Evolutionary conservation across 37 sponge, comb jelly and placozoan genomes (phyloP).

Genomic region (Dysidea cf. avara): DNA sequence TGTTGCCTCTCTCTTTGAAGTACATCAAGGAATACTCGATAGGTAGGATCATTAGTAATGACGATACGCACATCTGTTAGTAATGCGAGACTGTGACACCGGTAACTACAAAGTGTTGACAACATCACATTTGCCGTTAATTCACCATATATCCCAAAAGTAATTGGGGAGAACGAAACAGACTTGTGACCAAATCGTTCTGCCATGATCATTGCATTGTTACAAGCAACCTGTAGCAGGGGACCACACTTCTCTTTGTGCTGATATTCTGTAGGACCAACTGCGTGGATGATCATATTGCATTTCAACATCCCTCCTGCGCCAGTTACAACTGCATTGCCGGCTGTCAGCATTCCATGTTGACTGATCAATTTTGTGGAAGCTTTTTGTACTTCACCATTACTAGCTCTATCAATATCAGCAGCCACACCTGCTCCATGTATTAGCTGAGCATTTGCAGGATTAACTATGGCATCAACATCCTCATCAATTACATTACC

Average conservation of each 20-base stretch:
- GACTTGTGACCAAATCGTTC: conserved; percentile 25
- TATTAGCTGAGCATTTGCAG: conserved; percentile 51
- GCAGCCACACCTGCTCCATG: conserved; percentile 67
- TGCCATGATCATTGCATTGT: conserved; percentile 15
- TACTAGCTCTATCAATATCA: conserved; percentile 51
- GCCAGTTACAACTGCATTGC: conserved; percentile 40
- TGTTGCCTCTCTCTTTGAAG: too few species aligned
- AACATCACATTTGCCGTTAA: conserved; percentile 25
- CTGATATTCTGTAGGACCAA: too few species aligned
- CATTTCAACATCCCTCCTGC: conserved; percentile 61
- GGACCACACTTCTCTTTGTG: conserved; percentile 3
- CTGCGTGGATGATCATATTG: conserved; percentile 66
- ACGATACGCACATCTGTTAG: conserved; percentile 66
- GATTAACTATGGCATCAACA: conserved; percentile 61
- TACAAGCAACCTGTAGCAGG: conserved; percentile 23
- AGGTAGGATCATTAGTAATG: conserved; percentile 52
- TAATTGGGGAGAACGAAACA: conserved; percentile 63
- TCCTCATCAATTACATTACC: conserved; percentile 52
- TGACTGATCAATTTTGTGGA: conserved; percentile 14
- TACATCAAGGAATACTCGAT: too few species aligned
- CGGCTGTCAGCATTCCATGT: conserved; percentile 23
- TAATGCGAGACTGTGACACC: too few species aligned
- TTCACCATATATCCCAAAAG: conserved; percentile 68
- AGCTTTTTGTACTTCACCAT: conserved; percentile 26
- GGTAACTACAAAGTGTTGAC: too few species aligned